A percentile compares a stretch with the other conserved stretches of the same genome.
Evolutionary conservation across 37 sponge, comb jelly and placozoan species (phyloP).

Genomic region (Spongilla lacustris): DNA sequence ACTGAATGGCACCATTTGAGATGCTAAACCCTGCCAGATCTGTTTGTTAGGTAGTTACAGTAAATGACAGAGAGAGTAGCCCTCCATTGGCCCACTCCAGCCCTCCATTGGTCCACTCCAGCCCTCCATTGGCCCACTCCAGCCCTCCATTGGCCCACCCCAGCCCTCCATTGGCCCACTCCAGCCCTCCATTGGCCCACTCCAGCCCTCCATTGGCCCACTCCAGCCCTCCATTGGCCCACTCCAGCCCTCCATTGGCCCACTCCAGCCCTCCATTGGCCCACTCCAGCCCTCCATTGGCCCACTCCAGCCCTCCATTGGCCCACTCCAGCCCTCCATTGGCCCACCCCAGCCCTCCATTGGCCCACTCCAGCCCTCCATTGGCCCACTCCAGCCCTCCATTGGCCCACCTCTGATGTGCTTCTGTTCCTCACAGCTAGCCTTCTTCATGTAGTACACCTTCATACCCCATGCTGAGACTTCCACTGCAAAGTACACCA

Average conservation of each 20-base stretch:
- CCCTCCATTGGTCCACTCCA: not conserved
- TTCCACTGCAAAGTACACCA: not conserved
- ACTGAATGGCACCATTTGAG: slow-evolving; percentile 18
- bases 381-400: not conserved
- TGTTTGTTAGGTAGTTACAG: not conserved
- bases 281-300: not conserved
- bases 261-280: not conserved
- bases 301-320: not conserved
- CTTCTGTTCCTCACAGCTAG: not conserved
- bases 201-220: not conserved
- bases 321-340: not conserved
- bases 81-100: not conserved
- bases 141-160: not conserved
- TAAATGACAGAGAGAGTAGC: not conserved
- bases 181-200: not conserved
- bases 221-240: not conserved
- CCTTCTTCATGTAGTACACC: not conserved
- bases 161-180: too few species aligned
- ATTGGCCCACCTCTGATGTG: not conserved
- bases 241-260: not conserved
- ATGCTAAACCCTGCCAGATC: not conserved
- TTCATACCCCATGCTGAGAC: not conserved
- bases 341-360: not conserved
- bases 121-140: not conserved
- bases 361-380: not conserved